Conservation (phyloP, 2,888 invertebrate species). For the Alsophila aescularia region DNA sequence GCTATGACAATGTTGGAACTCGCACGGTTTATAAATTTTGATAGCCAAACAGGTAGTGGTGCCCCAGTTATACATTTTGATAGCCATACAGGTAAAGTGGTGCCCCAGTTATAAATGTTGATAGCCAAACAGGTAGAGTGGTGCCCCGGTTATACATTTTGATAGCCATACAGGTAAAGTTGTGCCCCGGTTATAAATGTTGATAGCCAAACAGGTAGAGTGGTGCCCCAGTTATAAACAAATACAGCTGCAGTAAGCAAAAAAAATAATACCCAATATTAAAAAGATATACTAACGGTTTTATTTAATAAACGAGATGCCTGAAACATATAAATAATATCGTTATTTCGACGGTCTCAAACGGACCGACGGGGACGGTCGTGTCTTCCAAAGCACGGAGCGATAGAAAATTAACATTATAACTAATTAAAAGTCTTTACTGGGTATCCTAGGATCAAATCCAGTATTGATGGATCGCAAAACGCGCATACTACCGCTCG, state of each 20-base stretch:
- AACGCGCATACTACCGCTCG: too few relatives aligned
- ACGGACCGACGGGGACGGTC: too few relatives aligned
- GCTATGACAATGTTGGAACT: conserved; percentile 14
- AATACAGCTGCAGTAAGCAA: conserved; percentile 47
- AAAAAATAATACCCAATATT: conserved; percentile 25
- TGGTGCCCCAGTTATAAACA: conserved; percentile 25
- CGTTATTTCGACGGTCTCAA: background rate
- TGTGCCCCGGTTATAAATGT: too few relatives aligned
- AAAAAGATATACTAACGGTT: conserved; percentile 61
- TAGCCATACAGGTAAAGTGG: too few relatives aligned
- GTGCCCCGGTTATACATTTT: conserved; percentile 6
- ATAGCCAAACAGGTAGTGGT: conserved; percentile 14
- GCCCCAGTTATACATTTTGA: conserved; percentile 11
- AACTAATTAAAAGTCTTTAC: too few relatives aligned
- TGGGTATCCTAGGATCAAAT: too few relatives aligned
- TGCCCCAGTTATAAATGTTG: too few relatives aligned
- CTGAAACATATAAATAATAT: conserved; percentile 50
- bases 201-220: conserved; percentile 16
- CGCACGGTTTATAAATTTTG: conserved; percentile 29
- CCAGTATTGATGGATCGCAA: too few relatives aligned
- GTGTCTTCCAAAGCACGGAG: too few relatives aligned
- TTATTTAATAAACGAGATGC: conserved; percentile 46
- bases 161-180: too few relatives aligned
- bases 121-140: conserved; percentile 14
- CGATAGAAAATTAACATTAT: too few relatives aligned